These are phyloP conservation scores for Oxyteleia sp. DNA, from an alignment of 2,888 invertebrate species.

Conservation along the genomic window DNA sequence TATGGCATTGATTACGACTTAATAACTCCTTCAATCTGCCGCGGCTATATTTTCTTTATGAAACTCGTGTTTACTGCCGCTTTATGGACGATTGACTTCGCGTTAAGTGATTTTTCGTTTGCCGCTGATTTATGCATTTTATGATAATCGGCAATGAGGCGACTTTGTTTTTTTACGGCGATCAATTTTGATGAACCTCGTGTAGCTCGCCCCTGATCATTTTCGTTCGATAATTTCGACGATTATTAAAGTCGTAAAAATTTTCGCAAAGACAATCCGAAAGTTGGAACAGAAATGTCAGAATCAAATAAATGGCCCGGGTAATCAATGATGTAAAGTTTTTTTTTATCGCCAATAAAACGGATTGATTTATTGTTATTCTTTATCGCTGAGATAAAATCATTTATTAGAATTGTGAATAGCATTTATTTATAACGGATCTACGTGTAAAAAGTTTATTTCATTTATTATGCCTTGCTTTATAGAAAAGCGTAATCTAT, in stretches of 20 bases:
- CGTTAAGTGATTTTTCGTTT: conserved; percentile 36
- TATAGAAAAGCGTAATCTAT: not conserved
- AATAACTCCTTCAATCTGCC: conserved; percentile 63
- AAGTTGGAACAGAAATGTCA: not conserved
- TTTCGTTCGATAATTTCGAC: not conserved
- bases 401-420: not conserved
- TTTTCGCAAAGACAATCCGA: not conserved
- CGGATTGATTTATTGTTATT: not conserved
- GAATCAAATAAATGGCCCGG: conserved; percentile 14
- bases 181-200: too few relatives aligned
- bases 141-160: not conserved
- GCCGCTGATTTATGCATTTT: conserved; percentile 21
- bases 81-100: conserved; percentile 41
- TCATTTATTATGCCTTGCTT: not conserved
- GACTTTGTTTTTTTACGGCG: too few relatives aligned
- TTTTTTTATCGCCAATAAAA: not conserved
- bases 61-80: conserved; percentile 41
- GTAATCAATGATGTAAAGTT: not conserved
- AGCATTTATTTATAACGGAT: not conserved
- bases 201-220: not conserved
- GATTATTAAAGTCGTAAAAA: conserved; percentile 19
- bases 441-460: not conserved
- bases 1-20: conserved; percentile 65
- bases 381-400: not conserved
- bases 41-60: conserved; percentile 50